Evolutionary conservation across 2,888 invertebrate genomes (phyloP).

Genomic region (Onthophagus sagittarius): DNA sequence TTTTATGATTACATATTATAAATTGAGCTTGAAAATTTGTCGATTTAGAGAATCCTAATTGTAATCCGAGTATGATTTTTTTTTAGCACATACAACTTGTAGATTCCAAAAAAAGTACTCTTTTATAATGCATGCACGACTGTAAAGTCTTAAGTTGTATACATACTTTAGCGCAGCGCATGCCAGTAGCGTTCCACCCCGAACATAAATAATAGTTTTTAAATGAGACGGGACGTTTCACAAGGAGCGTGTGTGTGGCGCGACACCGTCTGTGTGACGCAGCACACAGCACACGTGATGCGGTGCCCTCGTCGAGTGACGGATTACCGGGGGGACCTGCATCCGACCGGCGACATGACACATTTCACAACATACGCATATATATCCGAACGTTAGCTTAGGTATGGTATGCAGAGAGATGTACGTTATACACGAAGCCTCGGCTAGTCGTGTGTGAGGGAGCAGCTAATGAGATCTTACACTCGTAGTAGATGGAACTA

Average conservation of each 20-base stretch:
- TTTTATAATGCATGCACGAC: too few relatives aligned
- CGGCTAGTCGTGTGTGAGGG: slow-evolving; percentile 42
- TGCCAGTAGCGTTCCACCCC: neutral
- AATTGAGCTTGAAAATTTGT: too few relatives aligned
- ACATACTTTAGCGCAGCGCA: neutral
- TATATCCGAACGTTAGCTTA: neutral
- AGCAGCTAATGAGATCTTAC: slow-evolving; percentile 46
- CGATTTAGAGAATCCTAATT: too few relatives aligned
- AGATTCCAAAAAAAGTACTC: too few relatives aligned
- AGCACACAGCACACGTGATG: slow-evolving; percentile 38
- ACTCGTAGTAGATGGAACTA: neutral
- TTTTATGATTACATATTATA: too few relatives aligned
- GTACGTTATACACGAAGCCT: neutral
- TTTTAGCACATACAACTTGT: too few relatives aligned
- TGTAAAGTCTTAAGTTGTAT: neutral
- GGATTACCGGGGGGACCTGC: slow-evolving; percentile 42
- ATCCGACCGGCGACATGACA: slow-evolving; percentile 42
- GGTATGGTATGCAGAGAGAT: neutral
- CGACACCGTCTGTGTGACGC: slow-evolving; percentile 30
- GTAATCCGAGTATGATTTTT: too few relatives aligned
- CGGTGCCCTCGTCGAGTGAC: slow-evolving; percentile 49
- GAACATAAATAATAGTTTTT: slow-evolving; percentile 53
- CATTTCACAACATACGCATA: slow-evolving; percentile 44
- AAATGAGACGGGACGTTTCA: slow-evolving; percentile 54
- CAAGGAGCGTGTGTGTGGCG: slow-evolving; percentile 49